Evolutionary conservation across 2,888 invertebrate genomes (phyloP), one percentile per base, ranked within the genome.

Genomic region (Microdon myrmicae): DNA sequence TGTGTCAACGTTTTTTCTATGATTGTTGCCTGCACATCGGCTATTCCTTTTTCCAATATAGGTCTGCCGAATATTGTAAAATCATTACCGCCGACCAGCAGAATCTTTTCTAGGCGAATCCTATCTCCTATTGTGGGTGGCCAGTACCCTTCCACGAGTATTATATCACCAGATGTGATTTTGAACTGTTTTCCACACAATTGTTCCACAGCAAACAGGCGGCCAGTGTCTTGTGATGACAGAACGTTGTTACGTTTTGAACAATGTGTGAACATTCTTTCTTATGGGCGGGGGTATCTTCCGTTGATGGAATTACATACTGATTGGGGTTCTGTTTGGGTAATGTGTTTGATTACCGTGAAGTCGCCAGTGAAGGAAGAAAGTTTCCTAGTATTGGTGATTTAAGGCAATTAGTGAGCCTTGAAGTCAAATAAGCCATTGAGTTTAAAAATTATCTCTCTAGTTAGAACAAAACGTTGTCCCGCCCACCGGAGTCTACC

Each of bases 61-160:
- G 94, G 94, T 26, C 88, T 80, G 5, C 95, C 94, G 64, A 94
- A 82, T 0, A 95, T 78, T 0, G 92, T 89, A 69, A 94, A 94
- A 74, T 94, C 90, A 67, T 84, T 83, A 3, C 87, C 84, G 1
- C 92, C 95, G 2, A 90, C 88, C 13, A 92, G 73, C 37, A 95
- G 74, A 2, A 94, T 90, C 82, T 95, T 95, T 71, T 94, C 92
- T 34, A 94, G 79, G 64, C 84, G 86, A 43, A 95, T 85, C 78
- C 86, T 81, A 73, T 94, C 94, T 1, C 93, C 92, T 47, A 86
- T 83, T 41, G 85, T 86, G 2, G 93, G 92, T 19, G 90, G 89
- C 92, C 93, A 93, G 72, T 87, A 86, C 0, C 92, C 92, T 79
- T 91, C 89, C 1, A 94, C 81, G 0, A 93, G 83, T 17, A 95